Evolutionary conservation across 2,797 vertebrate species (phyloP).

Genomic region (Tenualosa ilisha): DNA sequence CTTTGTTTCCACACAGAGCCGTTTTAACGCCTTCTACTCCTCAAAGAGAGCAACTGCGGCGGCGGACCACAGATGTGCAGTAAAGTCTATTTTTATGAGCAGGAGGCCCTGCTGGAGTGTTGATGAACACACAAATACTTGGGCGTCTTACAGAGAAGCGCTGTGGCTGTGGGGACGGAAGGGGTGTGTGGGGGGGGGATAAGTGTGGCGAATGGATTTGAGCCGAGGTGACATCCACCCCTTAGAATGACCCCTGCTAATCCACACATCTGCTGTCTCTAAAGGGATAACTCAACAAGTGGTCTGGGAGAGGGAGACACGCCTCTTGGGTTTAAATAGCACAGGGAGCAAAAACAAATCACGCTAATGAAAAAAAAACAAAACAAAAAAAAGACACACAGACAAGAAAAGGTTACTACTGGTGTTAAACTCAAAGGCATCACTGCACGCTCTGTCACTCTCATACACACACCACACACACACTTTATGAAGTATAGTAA

Average conservation of each 20-base stretch:
- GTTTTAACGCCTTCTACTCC: not conserved
- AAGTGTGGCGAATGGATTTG: slow-evolving; percentile 46
- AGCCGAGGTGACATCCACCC: slow-evolving; percentile 34
- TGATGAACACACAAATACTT: not conserved
- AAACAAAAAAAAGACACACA: not conserved
- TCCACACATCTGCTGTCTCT: slow-evolving; percentile 46
- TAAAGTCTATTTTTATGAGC: slow-evolving; percentile 1
- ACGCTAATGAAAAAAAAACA: not conserved
- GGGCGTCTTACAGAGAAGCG: not conserved
- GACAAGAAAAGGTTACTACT: too few species aligned
- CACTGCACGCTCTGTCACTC: not conserved
- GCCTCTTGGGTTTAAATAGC: not conserved
- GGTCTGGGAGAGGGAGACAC: not conserved
- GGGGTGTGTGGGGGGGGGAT: slow-evolving; percentile 17
- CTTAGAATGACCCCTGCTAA: slow-evolving; percentile 50
- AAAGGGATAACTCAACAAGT: slow-evolving; percentile 40
- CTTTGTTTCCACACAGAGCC: not conserved
- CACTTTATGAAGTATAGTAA: too few species aligned
- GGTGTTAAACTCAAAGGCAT: too few species aligned
- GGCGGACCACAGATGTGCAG: not conserved
- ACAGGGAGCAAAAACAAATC: not conserved
- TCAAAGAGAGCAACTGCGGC: not conserved
- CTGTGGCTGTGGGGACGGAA: not conserved
- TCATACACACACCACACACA: not conserved
- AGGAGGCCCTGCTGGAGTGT: not conserved